Conservation (phyloP, 2,888 invertebrate species). For the Unio delphinus region DNA sequence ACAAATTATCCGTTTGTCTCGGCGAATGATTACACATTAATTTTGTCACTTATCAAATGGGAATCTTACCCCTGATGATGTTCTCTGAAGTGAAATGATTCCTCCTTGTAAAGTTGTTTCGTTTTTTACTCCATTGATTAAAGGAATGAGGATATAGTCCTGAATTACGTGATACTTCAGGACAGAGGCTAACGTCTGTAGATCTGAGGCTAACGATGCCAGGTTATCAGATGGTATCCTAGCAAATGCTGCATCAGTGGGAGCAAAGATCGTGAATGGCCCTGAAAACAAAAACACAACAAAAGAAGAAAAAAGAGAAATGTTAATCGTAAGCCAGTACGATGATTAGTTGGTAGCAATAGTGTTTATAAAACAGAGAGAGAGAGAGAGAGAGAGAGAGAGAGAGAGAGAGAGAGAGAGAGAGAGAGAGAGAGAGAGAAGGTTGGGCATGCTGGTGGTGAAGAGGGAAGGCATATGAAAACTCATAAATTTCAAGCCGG, state of each 20-base stretch:
- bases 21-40: no score
- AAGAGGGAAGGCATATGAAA: no score
- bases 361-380: no score
- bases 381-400: no score
- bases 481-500: no score
- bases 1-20: no score
- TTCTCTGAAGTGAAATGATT: not conserved
- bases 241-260: slow-evolving; percentile 34
- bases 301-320: not conserved
- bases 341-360: no score
- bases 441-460: no score
- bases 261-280: slow-evolving; percentile 42
- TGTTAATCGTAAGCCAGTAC: no score
- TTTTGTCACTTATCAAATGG: no score
- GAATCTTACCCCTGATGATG: slow-evolving; percentile 9
- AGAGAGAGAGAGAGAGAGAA: no score
- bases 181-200: slow-evolving; percentile 12
- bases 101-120: slow-evolving; percentile 14
- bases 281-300: slow-evolving; percentile 18
- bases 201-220: slow-evolving; percentile 10
- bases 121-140: slow-evolving; percentile 3
- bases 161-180: slow-evolving; percentile 40
- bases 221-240: slow-evolving; percentile 12
- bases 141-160: slow-evolving; percentile 24
- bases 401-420: no score